A percentile compares a stretch with the other conserved stretches of the same genome.
Conservation (phyloP, 2,888 invertebrate genomes). For the Craniophora ligustri region DNA sequence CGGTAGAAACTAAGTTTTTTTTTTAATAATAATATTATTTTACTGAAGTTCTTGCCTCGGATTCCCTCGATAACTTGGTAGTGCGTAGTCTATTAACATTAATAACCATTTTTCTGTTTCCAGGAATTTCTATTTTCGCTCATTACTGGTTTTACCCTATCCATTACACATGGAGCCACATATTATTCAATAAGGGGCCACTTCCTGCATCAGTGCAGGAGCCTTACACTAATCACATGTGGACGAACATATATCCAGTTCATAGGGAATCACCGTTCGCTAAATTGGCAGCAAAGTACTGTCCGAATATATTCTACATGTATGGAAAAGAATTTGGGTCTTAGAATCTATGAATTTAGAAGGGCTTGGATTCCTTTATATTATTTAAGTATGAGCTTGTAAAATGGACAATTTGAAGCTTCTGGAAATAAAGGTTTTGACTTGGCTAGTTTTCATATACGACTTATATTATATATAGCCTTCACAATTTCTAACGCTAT, state of each 20-base stretch:
- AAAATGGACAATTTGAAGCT: too few species aligned
- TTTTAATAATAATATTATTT: too few species aligned
- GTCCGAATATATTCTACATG: conserved; percentile 45
- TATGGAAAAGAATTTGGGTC: conserved; percentile 43
- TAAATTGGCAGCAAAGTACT: conserved; percentile 40
- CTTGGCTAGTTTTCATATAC: too few species aligned
- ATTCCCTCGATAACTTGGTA: too few species aligned
- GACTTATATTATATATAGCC: too few species aligned
- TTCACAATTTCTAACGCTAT: too few species aligned
- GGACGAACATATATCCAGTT: conserved; percentile 24
- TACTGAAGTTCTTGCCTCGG: too few species aligned
- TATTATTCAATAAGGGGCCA: conserved; percentile 85
- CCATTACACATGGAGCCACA: conserved; percentile 87
- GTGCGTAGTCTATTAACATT: too few species aligned
- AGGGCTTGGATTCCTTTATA: too few species aligned
- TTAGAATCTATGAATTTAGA: conserved; percentile 1
- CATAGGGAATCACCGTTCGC: conserved; percentile 35
- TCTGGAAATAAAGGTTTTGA: too few species aligned
- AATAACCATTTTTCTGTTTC: not conserved
- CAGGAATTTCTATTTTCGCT: conserved; percentile 89
- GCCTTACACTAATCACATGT: conserved; percentile 23
- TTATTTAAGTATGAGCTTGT: too few species aligned
- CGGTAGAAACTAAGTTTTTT: too few species aligned
- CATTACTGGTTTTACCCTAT: conserved; percentile 90
- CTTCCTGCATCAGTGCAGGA: fast-evolving